Evolutionary conservation across 1,140 invertebrate genomes (phyloP), one percentile per base, ranked within the genome.

Genomic region (Phymastichus coffea): DNA sequence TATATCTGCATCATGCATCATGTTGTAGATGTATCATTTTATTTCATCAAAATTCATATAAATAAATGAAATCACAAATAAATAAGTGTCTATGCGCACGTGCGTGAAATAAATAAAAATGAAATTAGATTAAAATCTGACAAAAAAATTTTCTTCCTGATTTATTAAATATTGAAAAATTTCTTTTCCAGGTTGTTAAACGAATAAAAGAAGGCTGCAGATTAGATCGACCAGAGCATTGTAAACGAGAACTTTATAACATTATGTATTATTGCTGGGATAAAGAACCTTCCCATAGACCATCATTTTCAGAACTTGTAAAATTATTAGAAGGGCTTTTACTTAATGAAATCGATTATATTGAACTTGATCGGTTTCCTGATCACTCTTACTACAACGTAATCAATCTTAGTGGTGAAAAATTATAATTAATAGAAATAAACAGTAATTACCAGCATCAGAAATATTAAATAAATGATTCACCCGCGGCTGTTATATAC

Each of bases 241-340:
- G 93, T 71, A 84, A 90, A 35, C 81, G 92, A 2, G 92, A 95
- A 69, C 82, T 95, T 1, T 95, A 94, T 76, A 95, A 95, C 66
- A 93, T 95, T 38, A 95, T 95, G 92, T 94, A 91, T 71, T 95
- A 95, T 70, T 95, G 93, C 70, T 95, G 93, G 93, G 90, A 92
- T 57, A 87, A 90, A 22, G 87, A 93, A 70, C 84, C 90, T 1
- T 84, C 85, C 12, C 83, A 88, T 33, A 75, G 93, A 52, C 93
- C 93, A 0, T 84, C 86, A 8, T 95, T 95, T 71, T 79, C 80
- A 1, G 92, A 95, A 74, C 84, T 93, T 12, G 87, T 93, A 1
- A 78, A 83, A 26, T 82, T 93, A 65, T 80, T 94, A 3, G 93
- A 95, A 70, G 86, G 88, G 57, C 78, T 97, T 10, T 74, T 96